These are phyloP conservation scores for Cyprinodon diabolis DNA, from an alignment of 2,797 vertebrate species.

Conservation along the genomic window DNA sequence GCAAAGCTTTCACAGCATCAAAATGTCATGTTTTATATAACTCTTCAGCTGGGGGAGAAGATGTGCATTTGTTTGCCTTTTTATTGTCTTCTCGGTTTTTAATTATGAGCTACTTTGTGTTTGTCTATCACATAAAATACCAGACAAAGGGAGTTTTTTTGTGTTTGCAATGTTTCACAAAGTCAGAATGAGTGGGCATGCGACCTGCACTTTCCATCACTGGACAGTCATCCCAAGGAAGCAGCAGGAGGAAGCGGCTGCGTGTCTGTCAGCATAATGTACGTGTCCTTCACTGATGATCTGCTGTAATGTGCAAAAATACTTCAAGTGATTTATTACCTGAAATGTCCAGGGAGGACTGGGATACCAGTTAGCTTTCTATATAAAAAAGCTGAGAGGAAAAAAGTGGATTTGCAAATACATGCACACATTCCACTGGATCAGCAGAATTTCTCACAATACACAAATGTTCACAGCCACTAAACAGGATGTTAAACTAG, in stretches of 20 bases:
- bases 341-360: slow-evolving; percentile 12
- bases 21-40: too few relatives aligned
- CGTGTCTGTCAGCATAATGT: slow-evolving; percentile 15
- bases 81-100: neutral
- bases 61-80: neutral
- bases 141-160: neutral
- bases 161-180: neutral
- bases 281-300: slow-evolving; percentile 24
- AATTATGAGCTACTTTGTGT: neutral
- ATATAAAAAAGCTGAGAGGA: slow-evolving; percentile 19
- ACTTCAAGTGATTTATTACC: slow-evolving; percentile 34
- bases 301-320: slow-evolving; percentile 14
- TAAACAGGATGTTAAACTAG: neutral
- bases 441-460: neutral
- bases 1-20: neutral
- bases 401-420: neutral
- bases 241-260: slow-evolving; percentile 42
- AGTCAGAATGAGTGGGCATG: slow-evolving; percentile 27
- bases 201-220: slow-evolving; percentile 61
- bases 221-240: slow-evolving; percentile 49
- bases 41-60: neutral
- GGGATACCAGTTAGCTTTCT: slow-evolving; percentile 27
- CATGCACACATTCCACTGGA: neutral
- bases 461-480: neutral
- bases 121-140: neutral